Evolutionary conservation across 2,888 invertebrate species (phyloP).

Genomic region (Dromius quadrimaculatus): DNA sequence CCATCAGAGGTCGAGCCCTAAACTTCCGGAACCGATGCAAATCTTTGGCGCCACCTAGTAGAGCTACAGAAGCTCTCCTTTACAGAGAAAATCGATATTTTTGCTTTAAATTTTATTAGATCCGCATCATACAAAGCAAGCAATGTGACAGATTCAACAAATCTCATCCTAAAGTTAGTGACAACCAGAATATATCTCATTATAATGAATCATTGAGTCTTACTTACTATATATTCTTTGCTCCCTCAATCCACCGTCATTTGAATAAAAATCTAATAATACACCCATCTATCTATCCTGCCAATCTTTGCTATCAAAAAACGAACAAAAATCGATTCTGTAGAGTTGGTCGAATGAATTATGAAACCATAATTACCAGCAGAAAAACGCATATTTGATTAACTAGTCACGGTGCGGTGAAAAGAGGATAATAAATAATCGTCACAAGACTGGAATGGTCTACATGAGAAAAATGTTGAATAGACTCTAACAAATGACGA

Average conservation of each 20-base stretch:
- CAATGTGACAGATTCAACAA: too few relatives aligned
- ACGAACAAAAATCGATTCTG: constrained; percentile 2
- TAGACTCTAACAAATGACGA: constrained; percentile 41
- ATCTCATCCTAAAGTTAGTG: too few relatives aligned
- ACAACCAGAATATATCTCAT: too few relatives aligned
- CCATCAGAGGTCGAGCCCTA: too few relatives aligned
- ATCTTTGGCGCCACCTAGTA: too few relatives aligned
- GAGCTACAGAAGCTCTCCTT: too few relatives aligned
- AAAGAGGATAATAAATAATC: constrained; percentile 14
- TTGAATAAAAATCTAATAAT: constrained; percentile 29
- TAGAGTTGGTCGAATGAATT: constrained; percentile 18
- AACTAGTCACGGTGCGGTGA: constrained; percentile 14
- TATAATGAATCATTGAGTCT: too few relatives aligned
- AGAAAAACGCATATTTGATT: constrained; percentile 32
- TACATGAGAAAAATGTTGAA: not conserved
- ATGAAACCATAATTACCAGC: constrained; percentile 27
- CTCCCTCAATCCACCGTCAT: not conserved
- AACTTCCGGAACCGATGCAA: too few relatives aligned
- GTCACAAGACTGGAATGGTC: not conserved
- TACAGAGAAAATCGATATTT: too few relatives aligned
- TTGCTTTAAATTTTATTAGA: too few relatives aligned
- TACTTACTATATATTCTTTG: too few relatives aligned
- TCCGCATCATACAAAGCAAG: too few relatives aligned
- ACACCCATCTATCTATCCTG: constrained; percentile 1
- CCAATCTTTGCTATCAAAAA: not conserved